Conservation (phyloP, 2,888 invertebrate genomes). For the Dichetophora obliterata region DNA sequence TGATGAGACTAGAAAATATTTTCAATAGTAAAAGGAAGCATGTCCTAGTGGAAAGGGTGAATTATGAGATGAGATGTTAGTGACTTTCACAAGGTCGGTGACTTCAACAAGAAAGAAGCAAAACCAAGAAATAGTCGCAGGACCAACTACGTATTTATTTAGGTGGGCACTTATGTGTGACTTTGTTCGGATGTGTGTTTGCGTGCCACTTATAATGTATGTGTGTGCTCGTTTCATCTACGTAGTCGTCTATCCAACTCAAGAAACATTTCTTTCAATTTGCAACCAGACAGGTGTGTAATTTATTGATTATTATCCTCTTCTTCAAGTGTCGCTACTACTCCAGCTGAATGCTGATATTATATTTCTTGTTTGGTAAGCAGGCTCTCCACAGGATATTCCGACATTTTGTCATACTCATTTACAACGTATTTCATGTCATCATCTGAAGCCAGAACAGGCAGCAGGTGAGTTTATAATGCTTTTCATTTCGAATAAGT, state of each 20-base stretch:
- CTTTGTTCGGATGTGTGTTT: neutral
- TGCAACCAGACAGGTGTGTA: constrained; percentile 67
- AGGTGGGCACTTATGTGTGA: neutral
- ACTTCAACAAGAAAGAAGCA: neutral
- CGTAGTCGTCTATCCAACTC: constrained; percentile 42
- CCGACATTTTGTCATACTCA: constrained; percentile 65
- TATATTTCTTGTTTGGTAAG: constrained; percentile 4
- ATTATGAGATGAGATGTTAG: neutral
- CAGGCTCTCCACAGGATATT: constrained; percentile 50
- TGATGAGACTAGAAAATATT: constrained; percentile 8
- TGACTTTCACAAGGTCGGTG: neutral
- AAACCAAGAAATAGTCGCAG: neutral
- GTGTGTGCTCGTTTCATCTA: constrained; percentile 2
- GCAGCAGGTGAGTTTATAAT: too few species aligned
- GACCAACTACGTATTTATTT: neutral
- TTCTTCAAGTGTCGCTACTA: constrained; percentile 30
- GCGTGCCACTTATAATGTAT: neutral
- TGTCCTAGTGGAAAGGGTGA: neutral
- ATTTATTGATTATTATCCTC: constrained; percentile 65
- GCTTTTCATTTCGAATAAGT: too few species aligned
- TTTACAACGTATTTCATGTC: constrained; percentile 47
- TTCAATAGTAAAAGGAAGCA: constrained; percentile 2
- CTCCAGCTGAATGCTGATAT: constrained; percentile 14
- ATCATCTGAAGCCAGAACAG: too few species aligned
- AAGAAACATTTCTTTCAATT: constrained; percentile 55